These are phyloP conservation scores for Hiodon alosoides DNA, from an alignment of 2,113 vertebrate genomes.

Conservation along the genomic window DNA sequence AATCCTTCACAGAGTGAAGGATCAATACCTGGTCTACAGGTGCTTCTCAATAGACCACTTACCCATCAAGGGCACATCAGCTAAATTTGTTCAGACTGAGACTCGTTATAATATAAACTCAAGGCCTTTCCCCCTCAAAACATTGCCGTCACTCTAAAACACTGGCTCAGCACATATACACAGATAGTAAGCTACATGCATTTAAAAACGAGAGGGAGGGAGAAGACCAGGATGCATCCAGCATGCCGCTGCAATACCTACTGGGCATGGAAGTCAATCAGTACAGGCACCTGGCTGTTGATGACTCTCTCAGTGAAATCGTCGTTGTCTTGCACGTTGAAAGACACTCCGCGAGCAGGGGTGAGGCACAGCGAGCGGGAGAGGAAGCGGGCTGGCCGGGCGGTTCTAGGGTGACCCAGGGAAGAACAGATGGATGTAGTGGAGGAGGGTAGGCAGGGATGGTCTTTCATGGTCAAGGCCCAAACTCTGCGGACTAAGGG, in stretches of 20 bases:
- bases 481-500: constrained; percentile 64
- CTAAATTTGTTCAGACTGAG: too few species aligned
- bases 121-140: too few species aligned
- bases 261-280: constrained; percentile 94
- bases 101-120: too few species aligned
- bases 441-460: constrained; percentile 35
- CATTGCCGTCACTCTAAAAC: too few species aligned
- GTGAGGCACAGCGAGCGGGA: constrained; percentile 32
- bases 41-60: too few species aligned
- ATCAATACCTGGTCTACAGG: too few species aligned
- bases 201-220: too few species aligned
- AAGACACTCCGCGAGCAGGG: constrained; percentile 56
- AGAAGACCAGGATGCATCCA: too few species aligned
- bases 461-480: constrained; percentile 41
- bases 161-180: too few species aligned
- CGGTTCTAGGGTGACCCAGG: constrained; percentile 18
- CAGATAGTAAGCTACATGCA: too few species aligned
- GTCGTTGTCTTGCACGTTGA: constrained; percentile 84
- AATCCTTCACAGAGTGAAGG: too few species aligned
- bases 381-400: constrained; percentile 29
- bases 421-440: constrained; percentile 17
- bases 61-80: too few species aligned
- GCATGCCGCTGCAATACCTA: constrained; percentile 60
- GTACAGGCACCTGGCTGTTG: constrained; percentile 80
- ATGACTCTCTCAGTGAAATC: constrained; percentile 91